Percentiles rank a stretch among this genome's conserved stretches.
Evolutionary conservation across 2,797 vertebrate genomes (phyloP).

Genomic region (Falco novaeseelandiae): DNA sequence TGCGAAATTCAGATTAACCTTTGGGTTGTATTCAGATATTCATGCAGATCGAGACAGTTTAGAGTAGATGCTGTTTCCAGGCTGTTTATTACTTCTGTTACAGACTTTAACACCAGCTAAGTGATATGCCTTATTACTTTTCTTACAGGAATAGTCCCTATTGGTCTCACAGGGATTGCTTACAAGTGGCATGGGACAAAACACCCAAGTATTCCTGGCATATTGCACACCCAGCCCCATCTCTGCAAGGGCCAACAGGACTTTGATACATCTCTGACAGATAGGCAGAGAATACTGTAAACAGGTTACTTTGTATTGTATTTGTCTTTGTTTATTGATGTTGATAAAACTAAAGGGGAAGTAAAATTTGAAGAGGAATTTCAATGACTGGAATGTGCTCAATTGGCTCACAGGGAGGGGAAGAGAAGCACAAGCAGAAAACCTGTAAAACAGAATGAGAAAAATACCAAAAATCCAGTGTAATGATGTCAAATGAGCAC

Average conservation of each 20-base stretch:
- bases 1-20: neutral
- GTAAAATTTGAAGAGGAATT: neutral
- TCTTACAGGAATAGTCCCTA: neutral
- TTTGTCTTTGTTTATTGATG: neutral
- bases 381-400: neutral
- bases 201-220: neutral
- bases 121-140: neutral
- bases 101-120: neutral
- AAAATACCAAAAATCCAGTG: neutral
- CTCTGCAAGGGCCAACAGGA: neutral
- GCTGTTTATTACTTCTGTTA: neutral
- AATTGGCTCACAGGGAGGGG: neutral
- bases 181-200: neutral
- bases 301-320: neutral
- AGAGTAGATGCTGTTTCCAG: neutral
- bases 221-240: too few relatives aligned
- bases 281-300: neutral
- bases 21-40: neutral
- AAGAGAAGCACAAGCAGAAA: neutral
- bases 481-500: neutral
- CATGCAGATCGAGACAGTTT: neutral
- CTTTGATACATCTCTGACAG: neutral
- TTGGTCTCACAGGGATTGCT: neutral
- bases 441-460: neutral
- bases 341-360: neutral